Evolutionary conservation across 1,140 invertebrate species (phyloP).

Genomic region (Oreohelix idahoensis): DNA sequence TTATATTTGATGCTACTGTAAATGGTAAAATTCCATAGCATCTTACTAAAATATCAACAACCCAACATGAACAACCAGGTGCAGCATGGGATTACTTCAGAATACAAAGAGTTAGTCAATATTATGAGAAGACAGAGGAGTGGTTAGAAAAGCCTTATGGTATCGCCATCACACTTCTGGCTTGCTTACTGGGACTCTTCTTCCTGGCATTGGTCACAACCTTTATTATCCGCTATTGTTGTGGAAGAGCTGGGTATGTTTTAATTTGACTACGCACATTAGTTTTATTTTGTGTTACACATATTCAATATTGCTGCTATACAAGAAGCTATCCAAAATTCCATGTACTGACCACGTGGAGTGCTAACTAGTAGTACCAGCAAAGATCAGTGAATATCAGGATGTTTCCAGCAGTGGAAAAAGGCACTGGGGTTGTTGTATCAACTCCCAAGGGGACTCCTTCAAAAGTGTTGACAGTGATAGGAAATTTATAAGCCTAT

Average conservation of each 20-base stretch:
- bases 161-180: conserved; percentile 42
- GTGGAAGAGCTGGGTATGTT: conserved; percentile 28
- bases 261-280: no score
- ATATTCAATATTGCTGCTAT: no score
- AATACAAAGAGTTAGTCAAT: conserved; percentile 47
- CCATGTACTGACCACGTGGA: no score
- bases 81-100: conserved; percentile 47
- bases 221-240: conserved; percentile 22
- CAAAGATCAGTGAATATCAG: no score
- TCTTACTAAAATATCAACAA: background rate
- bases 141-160: conserved; percentile 55
- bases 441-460: no score
- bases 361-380: no score
- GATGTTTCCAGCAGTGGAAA: no score
- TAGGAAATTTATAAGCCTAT: no score
- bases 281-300: no score
- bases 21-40: background rate
- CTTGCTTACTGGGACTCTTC: conserved; percentile 27
- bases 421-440: no score
- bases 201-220: conserved; percentile 40
- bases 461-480: no score
- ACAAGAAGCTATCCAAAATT: no score
- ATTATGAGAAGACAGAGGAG: conserved; percentile 40
- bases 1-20: background rate
- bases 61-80: conserved; percentile 31